Percentiles rank a stretch among this genome's conserved stretches.
phyloP scores from a whole-genome alignment of 1,140 invertebrate genomes.

The Amphibalanus amphitrite region DNA sequence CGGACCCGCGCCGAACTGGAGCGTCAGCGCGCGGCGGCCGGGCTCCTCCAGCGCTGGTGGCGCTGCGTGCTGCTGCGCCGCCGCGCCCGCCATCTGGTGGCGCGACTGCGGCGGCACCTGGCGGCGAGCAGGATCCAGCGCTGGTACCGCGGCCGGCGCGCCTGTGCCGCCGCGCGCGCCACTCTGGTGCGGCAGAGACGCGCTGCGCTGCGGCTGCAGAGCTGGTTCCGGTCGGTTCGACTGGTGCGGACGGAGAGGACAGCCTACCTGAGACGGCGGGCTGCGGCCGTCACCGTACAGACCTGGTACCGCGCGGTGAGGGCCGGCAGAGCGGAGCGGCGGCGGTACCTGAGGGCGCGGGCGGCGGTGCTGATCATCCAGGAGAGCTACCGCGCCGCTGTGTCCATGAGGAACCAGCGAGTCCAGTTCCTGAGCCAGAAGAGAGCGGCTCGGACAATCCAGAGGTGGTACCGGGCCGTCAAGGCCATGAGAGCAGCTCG shows the following conservation, averaged over 20 bases:
- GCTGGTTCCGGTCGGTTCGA: not conserved
- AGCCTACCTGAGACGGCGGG: conserved; percentile 5
- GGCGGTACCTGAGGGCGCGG: not conserved
- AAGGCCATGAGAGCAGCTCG: not conserved
- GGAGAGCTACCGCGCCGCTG: not conserved
- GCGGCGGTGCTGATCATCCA: conserved; percentile 5
- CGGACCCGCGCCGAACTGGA: conserved; percentile 4
- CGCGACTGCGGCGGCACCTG: not conserved
- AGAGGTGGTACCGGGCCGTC: conserved; percentile 5
- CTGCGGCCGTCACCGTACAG: conserved; percentile 10
- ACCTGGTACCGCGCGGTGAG: conserved; percentile 4
- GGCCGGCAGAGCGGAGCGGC: not conserved
- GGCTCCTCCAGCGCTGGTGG: conserved; percentile 8
- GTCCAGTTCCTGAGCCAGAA: conserved; percentile 3
- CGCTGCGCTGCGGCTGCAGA: conserved; percentile 6
- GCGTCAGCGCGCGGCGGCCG: conserved; percentile 5
- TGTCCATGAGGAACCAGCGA: conserved; percentile 7
- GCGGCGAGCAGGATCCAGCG: not conserved
- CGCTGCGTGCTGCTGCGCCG: conserved; percentile 1
- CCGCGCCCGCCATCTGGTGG: not conserved
- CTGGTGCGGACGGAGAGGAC: conserved; percentile 5
- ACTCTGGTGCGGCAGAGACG: not conserved
- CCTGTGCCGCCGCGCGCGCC: no score
- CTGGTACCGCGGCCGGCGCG: not conserved
- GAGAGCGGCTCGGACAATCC: conserved; percentile 4